Evolutionary conservation across 23 tunicate species (phyloP).

Genomic region (Ciona savignyi): DNA sequence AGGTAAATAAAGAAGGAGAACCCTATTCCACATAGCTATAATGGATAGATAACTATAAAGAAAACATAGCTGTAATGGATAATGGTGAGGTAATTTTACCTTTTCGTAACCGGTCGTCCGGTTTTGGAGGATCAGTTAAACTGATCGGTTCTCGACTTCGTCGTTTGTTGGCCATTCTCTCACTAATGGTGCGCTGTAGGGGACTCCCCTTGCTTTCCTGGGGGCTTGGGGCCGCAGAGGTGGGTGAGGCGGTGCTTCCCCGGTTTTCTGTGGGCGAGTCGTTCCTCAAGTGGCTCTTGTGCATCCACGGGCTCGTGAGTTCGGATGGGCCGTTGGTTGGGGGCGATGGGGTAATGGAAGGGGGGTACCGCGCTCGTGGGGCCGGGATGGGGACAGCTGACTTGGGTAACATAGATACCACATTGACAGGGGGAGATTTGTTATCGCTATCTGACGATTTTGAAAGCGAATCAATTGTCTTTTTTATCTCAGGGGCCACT

Average conservation of each 20-base stretch:
- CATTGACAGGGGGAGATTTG: constrained; percentile 28
- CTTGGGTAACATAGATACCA: constrained; percentile 17
- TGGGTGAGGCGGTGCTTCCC: constrained; percentile 16
- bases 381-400: constrained; percentile 63
- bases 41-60: no score
- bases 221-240: not conserved
- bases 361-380: constrained; percentile 70
- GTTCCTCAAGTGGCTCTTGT: not conserved
- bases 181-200: constrained; percentile 18
- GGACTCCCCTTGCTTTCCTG: not conserved
- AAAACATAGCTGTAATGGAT: no score
- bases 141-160: constrained; percentile 40
- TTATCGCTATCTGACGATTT: not conserved
- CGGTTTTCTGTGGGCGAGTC: not conserved
- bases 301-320: constrained; percentile 7
- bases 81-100: no score
- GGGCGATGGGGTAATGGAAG: constrained; percentile 32
- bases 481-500: constrained; percentile 34
- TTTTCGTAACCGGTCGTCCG: not conserved
- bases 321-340: constrained; percentile 3
- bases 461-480: constrained; percentile 24
- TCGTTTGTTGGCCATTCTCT: constrained; percentile 19
- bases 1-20: no score
- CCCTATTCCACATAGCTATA: no score
- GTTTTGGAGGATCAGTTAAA: constrained; percentile 13